These are phyloP conservation scores for Oreocharis arfaki DNA, from an alignment of 2,113 vertebrate genomes.

Conservation along the genomic window DNA sequence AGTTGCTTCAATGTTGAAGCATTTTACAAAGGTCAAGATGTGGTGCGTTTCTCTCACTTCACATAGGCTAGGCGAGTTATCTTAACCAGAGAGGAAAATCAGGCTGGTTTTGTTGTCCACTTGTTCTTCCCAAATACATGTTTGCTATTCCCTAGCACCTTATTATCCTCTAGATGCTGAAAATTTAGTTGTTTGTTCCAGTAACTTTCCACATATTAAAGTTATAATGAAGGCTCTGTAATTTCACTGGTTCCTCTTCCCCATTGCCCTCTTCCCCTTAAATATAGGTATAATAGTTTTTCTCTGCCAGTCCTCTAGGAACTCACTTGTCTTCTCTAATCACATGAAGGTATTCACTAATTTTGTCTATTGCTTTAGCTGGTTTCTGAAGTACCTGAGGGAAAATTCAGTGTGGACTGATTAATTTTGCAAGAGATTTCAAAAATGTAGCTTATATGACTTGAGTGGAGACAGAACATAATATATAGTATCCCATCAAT, in stretches of 20 bases:
- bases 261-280: background rate
- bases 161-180: background rate
- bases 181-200: background rate
- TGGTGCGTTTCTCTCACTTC: background rate
- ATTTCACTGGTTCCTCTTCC: background rate
- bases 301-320: background rate
- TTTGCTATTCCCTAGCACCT: background rate
- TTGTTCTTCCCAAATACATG: background rate
- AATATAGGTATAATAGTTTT: background rate
- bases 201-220: background rate
- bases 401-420: background rate
- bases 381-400: background rate
- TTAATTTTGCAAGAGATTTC: background rate
- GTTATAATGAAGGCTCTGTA: background rate
- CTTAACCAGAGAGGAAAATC: background rate
- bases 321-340: background rate
- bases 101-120: background rate
- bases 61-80: background rate
- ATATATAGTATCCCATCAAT: background rate
- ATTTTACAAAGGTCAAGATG: background rate
- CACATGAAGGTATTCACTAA: background rate
- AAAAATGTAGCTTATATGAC: background rate
- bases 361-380: background rate
- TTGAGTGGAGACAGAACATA: background rate
- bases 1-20: too few relatives aligned